These are phyloP conservation scores for Aldrovandia affinis DNA, from an alignment of 2,797 vertebrate species.

Conservation along the genomic window DNA sequence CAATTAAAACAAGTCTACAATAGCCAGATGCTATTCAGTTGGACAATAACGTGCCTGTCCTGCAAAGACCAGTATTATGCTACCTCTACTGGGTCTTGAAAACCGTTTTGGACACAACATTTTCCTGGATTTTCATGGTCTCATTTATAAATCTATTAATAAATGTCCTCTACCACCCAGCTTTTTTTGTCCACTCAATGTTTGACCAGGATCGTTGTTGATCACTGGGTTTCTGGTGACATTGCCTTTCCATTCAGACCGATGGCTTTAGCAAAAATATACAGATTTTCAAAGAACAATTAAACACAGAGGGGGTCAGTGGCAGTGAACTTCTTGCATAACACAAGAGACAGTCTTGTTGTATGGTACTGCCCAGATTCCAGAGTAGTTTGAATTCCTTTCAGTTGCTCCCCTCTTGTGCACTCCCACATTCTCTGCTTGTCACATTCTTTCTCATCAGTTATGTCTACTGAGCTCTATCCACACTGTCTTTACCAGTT, in stretches of 20 bases:
- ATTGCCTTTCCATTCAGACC: background rate
- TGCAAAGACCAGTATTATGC: background rate
- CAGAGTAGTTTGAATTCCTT: background rate
- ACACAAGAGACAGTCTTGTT: background rate
- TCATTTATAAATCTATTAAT: too few species aligned
- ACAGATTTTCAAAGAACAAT: background rate
- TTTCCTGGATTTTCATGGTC: background rate
- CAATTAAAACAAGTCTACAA: slow-evolving; percentile 13
- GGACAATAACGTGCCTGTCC: background rate
- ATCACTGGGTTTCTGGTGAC: background rate
- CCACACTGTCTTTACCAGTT: background rate
- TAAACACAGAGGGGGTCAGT: background rate
- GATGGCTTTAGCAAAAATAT: background rate
- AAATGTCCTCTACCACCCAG: too few species aligned
- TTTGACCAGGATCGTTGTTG: background rate
- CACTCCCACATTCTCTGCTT: background rate
- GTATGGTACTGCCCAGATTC: background rate
- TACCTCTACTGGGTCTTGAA: background rate
- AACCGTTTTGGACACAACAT: background rate
- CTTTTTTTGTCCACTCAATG: background rate
- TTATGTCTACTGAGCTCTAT: background rate
- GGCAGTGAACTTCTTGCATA: background rate
- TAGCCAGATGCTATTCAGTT: slow-evolving; percentile 34
- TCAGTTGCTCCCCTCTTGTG: background rate
- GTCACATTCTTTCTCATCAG: background rate